A percentile compares a stretch with the other conserved stretches of the same genome.
These are phyloP conservation scores for Ophion obscuratus DNA, from an alignment of 2,888 invertebrate genomes.

Conservation along the genomic window DNA sequence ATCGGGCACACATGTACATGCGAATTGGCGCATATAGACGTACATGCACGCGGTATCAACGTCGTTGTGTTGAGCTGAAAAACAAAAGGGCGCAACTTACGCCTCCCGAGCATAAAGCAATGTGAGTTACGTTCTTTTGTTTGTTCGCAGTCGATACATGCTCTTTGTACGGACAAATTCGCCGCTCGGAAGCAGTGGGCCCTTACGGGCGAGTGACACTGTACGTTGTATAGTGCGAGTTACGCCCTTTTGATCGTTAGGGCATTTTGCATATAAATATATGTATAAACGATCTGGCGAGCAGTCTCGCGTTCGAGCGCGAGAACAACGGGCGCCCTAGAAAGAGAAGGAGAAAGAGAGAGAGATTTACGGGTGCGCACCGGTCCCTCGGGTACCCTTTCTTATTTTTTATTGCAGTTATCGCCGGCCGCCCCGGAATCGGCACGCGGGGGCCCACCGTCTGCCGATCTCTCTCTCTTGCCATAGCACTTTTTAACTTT, in stretches of 20 bases:
- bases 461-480: constrained; percentile 37
- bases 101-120: neutral
- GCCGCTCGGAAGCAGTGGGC: neutral
- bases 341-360: constrained; percentile 57
- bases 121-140: constrained; percentile 25
- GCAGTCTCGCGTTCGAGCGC: constrained; percentile 54
- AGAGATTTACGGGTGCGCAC: constrained; percentile 80
- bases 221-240: neutral
- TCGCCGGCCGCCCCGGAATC: constrained; percentile 69
- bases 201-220: neutral
- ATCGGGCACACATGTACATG: neutral
- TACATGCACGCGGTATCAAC: neutral
- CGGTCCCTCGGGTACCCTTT: constrained; percentile 74
- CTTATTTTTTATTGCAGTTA: constrained; percentile 70
- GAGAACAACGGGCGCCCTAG: constrained; percentile 68
- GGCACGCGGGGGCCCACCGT: constrained; percentile 65
- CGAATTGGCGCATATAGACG: neutral
- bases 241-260: constrained; percentile 19
- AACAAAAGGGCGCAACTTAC: constrained; percentile 21
- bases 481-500: constrained; percentile 13
- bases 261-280: constrained; percentile 4
- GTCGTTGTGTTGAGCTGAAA: constrained; percentile 18
- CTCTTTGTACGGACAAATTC: neutral
- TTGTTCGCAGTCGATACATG: constrained; percentile 1
- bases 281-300: constrained; percentile 48